Evolutionary conservation across 2,888 invertebrate species (phyloP).

Genomic region (Drosophila gaucha): DNA sequence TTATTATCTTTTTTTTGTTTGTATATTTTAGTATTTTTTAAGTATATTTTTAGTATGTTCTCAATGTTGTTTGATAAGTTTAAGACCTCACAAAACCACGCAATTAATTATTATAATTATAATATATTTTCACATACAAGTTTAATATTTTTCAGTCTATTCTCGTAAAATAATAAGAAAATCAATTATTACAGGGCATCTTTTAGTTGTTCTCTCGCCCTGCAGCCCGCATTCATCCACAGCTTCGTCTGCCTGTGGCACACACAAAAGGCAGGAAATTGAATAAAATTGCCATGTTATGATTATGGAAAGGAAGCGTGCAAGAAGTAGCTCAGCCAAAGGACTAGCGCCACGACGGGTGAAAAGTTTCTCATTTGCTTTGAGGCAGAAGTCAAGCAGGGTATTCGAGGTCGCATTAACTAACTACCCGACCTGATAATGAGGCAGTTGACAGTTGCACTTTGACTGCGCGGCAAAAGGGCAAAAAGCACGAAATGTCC

Average conservation of each 20-base stretch:
- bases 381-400: conserved; percentile 10
- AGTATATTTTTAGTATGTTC: no score
- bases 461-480: conserved; percentile 30
- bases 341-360: conserved; percentile 10
- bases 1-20: no score
- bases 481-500: conserved; percentile 3
- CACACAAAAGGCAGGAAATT: conserved; percentile 71
- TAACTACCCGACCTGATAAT: conserved; percentile 53
- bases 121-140: no score
- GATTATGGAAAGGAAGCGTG: conserved; percentile 67
- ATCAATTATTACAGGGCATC: conserved; percentile 9
- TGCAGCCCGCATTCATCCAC: not conserved
- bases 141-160: no score
- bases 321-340: conserved; percentile 28
- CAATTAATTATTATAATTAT: no score
- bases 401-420: conserved; percentile 16
- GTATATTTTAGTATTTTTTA: not conserved
- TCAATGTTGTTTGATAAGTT: no score
- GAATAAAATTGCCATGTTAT: conserved; percentile 76
- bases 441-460: conserved; percentile 59
- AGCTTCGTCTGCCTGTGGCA: conserved; percentile 38
- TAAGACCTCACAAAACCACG: no score
- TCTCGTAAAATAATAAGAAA: no score
- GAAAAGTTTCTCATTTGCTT: conserved; percentile 48
- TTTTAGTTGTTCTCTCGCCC: not conserved